A percentile compares a stretch with the other conserved stretches of the same genome.
These are phyloP conservation scores for Yponomeuta sedellus DNA, from an alignment of 2,888 invertebrate genomes.

Conservation along the genomic window DNA sequence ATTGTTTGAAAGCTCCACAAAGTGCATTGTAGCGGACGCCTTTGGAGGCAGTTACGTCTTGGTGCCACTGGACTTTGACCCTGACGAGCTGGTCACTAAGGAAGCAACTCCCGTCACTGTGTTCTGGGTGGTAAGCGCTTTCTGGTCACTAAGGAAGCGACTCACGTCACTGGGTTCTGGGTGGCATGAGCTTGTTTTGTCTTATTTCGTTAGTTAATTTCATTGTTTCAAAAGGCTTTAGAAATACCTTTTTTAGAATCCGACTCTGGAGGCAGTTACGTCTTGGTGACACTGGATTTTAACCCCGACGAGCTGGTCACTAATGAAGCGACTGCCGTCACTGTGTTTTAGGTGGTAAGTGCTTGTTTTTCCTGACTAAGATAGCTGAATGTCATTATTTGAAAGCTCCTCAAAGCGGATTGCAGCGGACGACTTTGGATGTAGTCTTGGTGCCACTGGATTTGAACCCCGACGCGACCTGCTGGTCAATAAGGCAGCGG, in stretches of 20 bases:
- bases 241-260: slow-evolving; percentile 37
- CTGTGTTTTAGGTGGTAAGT: slow-evolving; percentile 84
- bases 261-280: slow-evolving; percentile 45
- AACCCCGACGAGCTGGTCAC: slow-evolving; percentile 49
- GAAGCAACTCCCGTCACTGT: slow-evolving; percentile 81
- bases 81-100: slow-evolving; percentile 47
- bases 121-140: too few species aligned
- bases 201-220: too few species aligned
- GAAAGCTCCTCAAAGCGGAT: too few species aligned
- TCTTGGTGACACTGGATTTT: slow-evolving; percentile 61
- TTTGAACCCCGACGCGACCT: too few species aligned
- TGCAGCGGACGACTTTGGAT: too few species aligned
- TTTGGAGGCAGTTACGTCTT: slow-evolving; percentile 45
- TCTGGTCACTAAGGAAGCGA: slow-evolving; percentile 67
- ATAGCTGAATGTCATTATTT: too few species aligned
- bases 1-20: too few species aligned
- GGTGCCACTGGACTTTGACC: slow-evolving; percentile 60
- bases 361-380: too few species aligned
- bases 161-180: slow-evolving; percentile 84
- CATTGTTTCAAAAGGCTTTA: too few species aligned
- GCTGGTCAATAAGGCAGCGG: too few species aligned
- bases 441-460: too few species aligned
- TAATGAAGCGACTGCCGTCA: slow-evolving; percentile 78
- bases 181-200: slow-evolving; percentile 63
- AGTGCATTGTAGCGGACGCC: slow-evolving; percentile 38